A percentile compares a stretch with the other conserved stretches of the same genome.
These are phyloP conservation scores for Ceratotherium simum DNA, from an alignment of 2,113 vertebrate genomes.

Conservation along the genomic window DNA sequence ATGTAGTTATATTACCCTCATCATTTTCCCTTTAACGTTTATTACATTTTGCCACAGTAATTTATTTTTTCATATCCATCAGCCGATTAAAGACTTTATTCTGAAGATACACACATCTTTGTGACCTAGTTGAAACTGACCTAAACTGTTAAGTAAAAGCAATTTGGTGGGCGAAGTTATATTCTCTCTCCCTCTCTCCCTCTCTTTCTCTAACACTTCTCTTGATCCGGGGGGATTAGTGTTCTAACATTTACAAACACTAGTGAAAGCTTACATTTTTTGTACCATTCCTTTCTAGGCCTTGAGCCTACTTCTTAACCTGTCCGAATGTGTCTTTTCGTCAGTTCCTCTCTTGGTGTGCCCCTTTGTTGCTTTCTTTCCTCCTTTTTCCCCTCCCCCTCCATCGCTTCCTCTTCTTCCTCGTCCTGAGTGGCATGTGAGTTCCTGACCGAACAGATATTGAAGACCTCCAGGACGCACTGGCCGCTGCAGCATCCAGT, in stretches of 20 bases:
- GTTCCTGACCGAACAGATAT: background rate
- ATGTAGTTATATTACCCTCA: conserved; percentile 93
- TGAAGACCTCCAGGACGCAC: background rate
- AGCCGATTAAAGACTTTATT: conserved; percentile 92
- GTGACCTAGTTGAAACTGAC: conserved; percentile 89
- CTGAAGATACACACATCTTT: conserved; percentile 87
- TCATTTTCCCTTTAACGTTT: conserved; percentile 93
- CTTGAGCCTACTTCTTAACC: background rate
- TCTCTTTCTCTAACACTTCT: background rate
- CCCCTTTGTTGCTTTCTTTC: background rate
- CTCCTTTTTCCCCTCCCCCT: background rate
- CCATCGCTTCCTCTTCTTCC: background rate
- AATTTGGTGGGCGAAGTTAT: conserved; percentile 62
- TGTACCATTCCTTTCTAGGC: background rate
- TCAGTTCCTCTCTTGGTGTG: background rate
- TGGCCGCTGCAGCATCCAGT: background rate
- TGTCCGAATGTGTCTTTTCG: background rate
- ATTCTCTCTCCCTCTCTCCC: background rate
- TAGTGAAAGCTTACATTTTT: background rate
- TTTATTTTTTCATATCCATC: conserved; percentile 91
- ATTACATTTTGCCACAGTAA: conserved; percentile 92
- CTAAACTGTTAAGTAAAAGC: conserved; percentile 81
- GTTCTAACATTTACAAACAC: background rate
- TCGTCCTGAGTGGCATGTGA: background rate
- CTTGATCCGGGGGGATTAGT: background rate